Base-by-base conservation (phyloP, 2,113 vertebrate species). In the Thymallus thymallus region DNA sequence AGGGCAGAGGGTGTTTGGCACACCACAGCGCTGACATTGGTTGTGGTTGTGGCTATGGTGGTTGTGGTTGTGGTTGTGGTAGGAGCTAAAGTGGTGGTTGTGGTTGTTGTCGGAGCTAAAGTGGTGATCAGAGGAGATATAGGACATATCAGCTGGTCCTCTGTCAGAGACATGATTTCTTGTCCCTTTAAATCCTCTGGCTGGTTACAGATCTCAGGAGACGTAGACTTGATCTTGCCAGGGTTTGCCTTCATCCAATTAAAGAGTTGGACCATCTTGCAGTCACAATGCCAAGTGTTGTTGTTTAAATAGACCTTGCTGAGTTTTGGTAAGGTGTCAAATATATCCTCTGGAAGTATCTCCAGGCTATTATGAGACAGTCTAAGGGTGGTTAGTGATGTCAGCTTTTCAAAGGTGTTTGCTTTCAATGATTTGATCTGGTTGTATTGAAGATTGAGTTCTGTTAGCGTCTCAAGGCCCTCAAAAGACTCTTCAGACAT, bases 281-380 rank as follows among this genome's bases (percentile, higher is more conserved):
- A 96, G 87, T 96, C 94, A 84, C 95, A 96, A 18, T 63, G 70
- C 94, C 94, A 96, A 0, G 91, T 90, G 60, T 96, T 97, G 18
- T 80, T 72, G 20, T 80, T 87, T 2, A 96, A 90, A 73, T 87
- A 77, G 22, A 94, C 58, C 1, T 87, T 89, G 22, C 0, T 82
- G 12, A 96, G 88, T 61, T 90, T 89, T 5, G 58, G 56, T 30
- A 92, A 72, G 26, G 80, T 48, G 1, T 89, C 60, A 71, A 93
- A 90, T 46, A 92, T 77, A 20, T 88, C 83, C 2, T 0, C 55
- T 7, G 91, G 88, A 66, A 94, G 69, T 0, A 1, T 90, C 58
- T 81, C 76, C 1, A 94, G 90, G 0, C 80, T 22, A 22, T 95
- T 93, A 13, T 80, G 56, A 45, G 72, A 66, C 3, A 94, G 86